phyloP scores from a whole-genome alignment of 2,113 vertebrate species.

The Astatoreochromis straeleni region DNA sequence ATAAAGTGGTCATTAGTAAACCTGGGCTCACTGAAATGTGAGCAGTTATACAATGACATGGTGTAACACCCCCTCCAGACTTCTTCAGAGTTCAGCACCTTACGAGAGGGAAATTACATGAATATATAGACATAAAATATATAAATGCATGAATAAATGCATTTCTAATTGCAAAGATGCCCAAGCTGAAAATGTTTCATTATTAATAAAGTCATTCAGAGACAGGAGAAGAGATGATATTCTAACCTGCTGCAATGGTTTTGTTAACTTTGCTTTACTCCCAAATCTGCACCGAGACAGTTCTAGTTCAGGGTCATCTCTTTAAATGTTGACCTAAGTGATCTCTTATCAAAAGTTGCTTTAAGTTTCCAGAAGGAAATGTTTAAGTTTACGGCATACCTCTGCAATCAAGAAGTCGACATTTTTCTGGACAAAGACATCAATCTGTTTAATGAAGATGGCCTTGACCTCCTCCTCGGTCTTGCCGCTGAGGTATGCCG shows the following conservation, averaged over 20 bases:
- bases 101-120: neutral
- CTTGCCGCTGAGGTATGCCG: conserved; percentile 92
- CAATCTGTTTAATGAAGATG: conserved; percentile 83
- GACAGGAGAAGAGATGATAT: neutral
- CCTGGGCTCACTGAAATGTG: neutral
- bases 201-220: neutral
- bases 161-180: neutral
- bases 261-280: neutral
- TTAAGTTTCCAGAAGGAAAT: neutral
- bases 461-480: conserved; percentile 84
- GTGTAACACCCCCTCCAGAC: neutral
- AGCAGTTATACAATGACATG: neutral
- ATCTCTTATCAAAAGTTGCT: neutral
- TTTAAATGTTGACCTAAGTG: neutral
- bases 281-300: neutral
- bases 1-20: neutral
- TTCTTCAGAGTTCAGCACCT: neutral
- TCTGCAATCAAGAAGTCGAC: conserved; percentile 96
- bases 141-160: neutral
- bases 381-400: conserved; percentile 59
- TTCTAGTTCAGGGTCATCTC: neutral
- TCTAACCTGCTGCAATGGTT: neutral
- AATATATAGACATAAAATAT: neutral
- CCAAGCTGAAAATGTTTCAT: neutral
- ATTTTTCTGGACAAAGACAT: conserved; percentile 85